Evolutionary conservation across 1,140 invertebrate genomes (phyloP).

Genomic region (Drusus annulatus): DNA sequence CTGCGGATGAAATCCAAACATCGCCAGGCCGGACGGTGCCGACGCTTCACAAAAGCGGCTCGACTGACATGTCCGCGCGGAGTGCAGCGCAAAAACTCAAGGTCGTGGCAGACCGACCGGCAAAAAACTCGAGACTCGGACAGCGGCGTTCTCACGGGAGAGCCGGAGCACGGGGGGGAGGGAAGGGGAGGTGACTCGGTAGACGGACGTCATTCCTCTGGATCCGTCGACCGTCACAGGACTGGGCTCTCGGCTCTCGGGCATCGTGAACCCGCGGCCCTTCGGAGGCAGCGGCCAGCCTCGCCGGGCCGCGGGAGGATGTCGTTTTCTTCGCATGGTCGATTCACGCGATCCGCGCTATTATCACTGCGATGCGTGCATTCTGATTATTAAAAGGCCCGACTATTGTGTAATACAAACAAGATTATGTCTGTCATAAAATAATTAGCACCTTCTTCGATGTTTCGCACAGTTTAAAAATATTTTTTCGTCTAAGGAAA

Average conservation of each 20-base stretch:
- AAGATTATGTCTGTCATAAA: too few species aligned
- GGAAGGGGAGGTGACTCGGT: too few species aligned
- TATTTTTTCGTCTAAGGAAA: too few species aligned
- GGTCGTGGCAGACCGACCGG: not conserved
- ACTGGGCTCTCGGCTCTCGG: not conserved
- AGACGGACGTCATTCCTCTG: slow-evolving; percentile 2
- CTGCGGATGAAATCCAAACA: not conserved
- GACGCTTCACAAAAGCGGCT: not conserved
- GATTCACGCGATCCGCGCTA: too few species aligned
- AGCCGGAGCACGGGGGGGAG: not conserved
- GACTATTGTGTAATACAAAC: too few species aligned
- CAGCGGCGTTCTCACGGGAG: not conserved
- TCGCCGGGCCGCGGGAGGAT: not conserved
- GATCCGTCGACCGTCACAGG: not conserved
- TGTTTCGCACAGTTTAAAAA: too few species aligned
- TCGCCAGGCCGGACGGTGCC: not conserved
- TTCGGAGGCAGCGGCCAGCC: not conserved
- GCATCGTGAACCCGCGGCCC: not conserved
- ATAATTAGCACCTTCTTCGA: too few species aligned
- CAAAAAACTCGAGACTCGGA: not conserved
- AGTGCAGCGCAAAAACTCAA: slow-evolving; percentile 14
- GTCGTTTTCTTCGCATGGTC: too few species aligned
- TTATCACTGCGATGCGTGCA: too few species aligned
- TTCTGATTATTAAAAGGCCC: too few species aligned
- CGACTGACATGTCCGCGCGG: not conserved